phyloP scores from a whole-genome alignment of 2,797 vertebrate species.

The Macropodus opercularis region DNA sequence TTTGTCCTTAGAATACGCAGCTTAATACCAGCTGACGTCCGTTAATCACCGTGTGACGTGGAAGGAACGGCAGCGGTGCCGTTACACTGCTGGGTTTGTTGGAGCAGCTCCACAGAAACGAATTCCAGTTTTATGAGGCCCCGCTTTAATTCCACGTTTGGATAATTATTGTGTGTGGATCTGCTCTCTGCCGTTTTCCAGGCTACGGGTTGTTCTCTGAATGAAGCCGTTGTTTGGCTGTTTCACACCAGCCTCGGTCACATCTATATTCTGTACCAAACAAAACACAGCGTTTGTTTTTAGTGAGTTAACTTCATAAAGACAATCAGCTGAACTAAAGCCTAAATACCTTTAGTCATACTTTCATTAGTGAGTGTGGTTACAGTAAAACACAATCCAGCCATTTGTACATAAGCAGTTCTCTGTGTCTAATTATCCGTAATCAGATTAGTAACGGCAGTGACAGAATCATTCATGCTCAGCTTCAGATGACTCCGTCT shows the following conservation, averaged over 20 bases:
- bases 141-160: conserved; percentile 39
- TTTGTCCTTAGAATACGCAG: not conserved
- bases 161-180: conserved; percentile 35
- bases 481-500: too few species aligned
- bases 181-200: conserved; percentile 12
- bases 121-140: conserved; percentile 33
- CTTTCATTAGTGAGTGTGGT: conserved; percentile 2
- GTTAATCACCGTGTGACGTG: not conserved
- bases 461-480: not conserved
- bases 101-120: conserved; percentile 14
- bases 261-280: not conserved
- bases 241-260: not conserved
- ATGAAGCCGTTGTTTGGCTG: conserved; percentile 9
- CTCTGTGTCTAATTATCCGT: not conserved
- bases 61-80: not conserved
- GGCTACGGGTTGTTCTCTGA: conserved; percentile 8
- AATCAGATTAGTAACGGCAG: not conserved
- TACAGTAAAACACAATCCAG: not conserved
- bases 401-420: not conserved
- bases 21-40: not conserved
- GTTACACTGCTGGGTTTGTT: too few species aligned
- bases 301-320: not conserved
- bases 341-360: not conserved
- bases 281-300: not conserved
- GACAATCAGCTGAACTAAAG: not conserved